Evolutionary conservation across 2,113 vertebrate genomes (phyloP).

Genomic region (Takifugu bimaculatus): DNA sequence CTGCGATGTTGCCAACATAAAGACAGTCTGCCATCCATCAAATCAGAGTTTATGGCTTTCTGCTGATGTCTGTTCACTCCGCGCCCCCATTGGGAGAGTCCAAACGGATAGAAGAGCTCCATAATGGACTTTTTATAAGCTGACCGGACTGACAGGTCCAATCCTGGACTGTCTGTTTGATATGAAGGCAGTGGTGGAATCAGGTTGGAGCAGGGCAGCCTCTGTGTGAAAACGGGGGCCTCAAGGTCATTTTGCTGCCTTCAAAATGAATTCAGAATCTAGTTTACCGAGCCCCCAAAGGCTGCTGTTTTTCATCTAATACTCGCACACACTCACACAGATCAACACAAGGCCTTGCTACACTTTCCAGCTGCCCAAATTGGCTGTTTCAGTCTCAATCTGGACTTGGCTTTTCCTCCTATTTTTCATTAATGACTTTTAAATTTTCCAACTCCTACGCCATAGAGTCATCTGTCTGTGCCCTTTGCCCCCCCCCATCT

Average conservation of each 20-base stretch:
- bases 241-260: constrained; percentile 55
- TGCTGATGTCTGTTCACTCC: constrained; percentile 68
- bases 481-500: constrained; percentile 15
- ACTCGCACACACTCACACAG: constrained; percentile 22
- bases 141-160: constrained; percentile 63
- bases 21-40: constrained; percentile 52
- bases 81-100: constrained; percentile 65
- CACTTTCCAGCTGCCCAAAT: constrained; percentile 33
- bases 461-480: constrained; percentile 13
- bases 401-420: constrained; percentile 19
- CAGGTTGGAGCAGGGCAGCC: constrained; percentile 42
- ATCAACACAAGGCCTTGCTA: constrained; percentile 22
- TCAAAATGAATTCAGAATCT: constrained; percentile 59
- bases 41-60: constrained; percentile 67
- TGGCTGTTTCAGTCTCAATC: constrained; percentile 45
- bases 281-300: constrained; percentile 45
- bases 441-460: constrained; percentile 39
- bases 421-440: constrained; percentile 51
- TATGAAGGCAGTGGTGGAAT: constrained; percentile 59
- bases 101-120: constrained; percentile 64
- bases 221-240: constrained; percentile 26
- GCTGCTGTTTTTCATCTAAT: constrained; percentile 29
- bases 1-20: too few relatives aligned
- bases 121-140: constrained; percentile 76
- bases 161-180: constrained; percentile 53